Evolutionary conservation across 2,797 vertebrate genomes (phyloP).

Genomic region (Etheostoma nigrum): DNA sequence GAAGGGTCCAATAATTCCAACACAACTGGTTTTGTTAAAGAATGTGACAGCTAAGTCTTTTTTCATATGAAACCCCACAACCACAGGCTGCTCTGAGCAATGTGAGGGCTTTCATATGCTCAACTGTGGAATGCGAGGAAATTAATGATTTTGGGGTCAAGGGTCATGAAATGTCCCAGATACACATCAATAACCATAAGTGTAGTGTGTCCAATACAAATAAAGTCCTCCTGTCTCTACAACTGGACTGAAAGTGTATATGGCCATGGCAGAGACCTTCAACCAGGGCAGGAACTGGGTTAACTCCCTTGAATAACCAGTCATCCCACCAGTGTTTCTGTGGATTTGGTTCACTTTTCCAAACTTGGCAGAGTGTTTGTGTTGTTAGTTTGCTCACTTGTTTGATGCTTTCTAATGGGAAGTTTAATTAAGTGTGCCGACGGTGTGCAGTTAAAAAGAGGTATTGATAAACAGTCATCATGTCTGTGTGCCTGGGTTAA

Average conservation of each 20-base stretch:
- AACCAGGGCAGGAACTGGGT: conserved; percentile 17
- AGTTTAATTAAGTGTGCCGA: conserved; percentile 81
- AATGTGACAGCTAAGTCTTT: conserved; percentile 18
- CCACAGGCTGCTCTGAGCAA: conserved; percentile 26
- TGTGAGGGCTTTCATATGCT: conserved; percentile 34
- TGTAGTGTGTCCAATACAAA: conserved; percentile 37
- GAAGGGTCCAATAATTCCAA: conserved; percentile 17
- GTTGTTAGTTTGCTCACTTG: conserved; percentile 66
- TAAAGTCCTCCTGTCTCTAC: conserved; percentile 53
- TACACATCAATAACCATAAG: conserved; percentile 71
- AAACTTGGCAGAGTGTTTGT: conserved; percentile 59
- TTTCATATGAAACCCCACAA: conserved; percentile 31
- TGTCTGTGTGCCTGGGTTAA: conserved; percentile 79
- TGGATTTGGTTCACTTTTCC: conserved; percentile 50
- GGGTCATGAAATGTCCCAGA: conserved; percentile 69
- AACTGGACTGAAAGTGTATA: conserved; percentile 13
- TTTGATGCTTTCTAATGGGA: conserved; percentile 75
- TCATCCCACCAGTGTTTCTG: conserved; percentile 2
- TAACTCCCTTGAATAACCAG: conserved; percentile 26
- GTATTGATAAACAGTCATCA: conserved; percentile 82
- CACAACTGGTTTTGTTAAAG: conserved; percentile 41
- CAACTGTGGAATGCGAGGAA: conserved; percentile 65
- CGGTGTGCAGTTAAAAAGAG: conserved; percentile 76
- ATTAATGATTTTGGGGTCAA: conserved; percentile 71
- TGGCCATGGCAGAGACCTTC: conserved; percentile 1